These are phyloP conservation scores for Gephyroberyx darwinii DNA, from an alignment of 2,797 vertebrate genomes.

Conservation along the genomic window DNA sequence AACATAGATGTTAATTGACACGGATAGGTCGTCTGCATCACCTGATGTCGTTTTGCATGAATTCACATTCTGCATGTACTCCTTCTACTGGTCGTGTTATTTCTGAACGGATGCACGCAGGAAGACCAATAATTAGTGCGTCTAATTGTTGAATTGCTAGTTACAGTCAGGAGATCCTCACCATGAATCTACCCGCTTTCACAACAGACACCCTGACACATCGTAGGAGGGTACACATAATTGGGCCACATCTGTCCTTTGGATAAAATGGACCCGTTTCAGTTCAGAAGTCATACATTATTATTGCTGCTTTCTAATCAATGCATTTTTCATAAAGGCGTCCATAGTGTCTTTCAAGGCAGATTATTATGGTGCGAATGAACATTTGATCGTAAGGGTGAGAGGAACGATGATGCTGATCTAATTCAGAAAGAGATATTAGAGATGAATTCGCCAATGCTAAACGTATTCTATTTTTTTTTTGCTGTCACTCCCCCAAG, in stretches of 20 bases:
- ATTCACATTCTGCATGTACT: slow-evolving; percentile 35
- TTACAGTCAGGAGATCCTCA: slow-evolving; percentile 44
- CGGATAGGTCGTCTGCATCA: slow-evolving; percentile 43
- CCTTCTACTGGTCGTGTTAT: background rate
- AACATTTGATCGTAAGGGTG: background rate
- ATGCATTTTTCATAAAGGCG: background rate
- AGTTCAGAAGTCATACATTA: slow-evolving; percentile 10
- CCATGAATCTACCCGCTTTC: slow-evolving; percentile 66
- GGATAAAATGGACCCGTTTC: slow-evolving; percentile 23
- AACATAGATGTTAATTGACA: slow-evolving; percentile 56
- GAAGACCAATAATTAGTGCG: slow-evolving; percentile 2
- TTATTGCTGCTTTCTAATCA: background rate
- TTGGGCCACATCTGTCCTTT: slow-evolving; percentile 52
- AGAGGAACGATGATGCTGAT: background rate
- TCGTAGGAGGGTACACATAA: slow-evolving; percentile 48
- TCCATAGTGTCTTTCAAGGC: background rate
- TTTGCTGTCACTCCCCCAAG: background rate
- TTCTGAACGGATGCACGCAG: slow-evolving; percentile 51
- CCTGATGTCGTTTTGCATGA: slow-evolving; percentile 31
- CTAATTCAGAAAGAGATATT: background rate
- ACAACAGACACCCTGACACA: slow-evolving; percentile 61
- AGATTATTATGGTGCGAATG: background rate
- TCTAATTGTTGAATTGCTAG: slow-evolving; percentile 40
- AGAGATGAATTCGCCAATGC: background rate
- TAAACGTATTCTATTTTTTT: background rate